Evolutionary conservation across 1,140 invertebrate species (phyloP), one percentile per base, ranked within the genome.

Genomic region (Papilio aristodemus): DNA sequence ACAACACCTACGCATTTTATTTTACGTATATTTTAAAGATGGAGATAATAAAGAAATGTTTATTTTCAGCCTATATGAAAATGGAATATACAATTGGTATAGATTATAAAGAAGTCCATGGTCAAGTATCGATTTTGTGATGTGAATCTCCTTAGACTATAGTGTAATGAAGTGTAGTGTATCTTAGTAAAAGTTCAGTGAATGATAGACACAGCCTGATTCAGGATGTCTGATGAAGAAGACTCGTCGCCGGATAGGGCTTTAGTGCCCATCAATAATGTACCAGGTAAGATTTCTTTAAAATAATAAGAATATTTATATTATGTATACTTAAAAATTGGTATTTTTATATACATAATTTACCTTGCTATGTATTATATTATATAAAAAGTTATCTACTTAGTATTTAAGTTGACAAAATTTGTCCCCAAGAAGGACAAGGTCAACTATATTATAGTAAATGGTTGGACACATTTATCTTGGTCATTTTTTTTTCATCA

Each of bases 221-320:
- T 43, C 71, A 79, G 67, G 43, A 91, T 91, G 89, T 89, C 89
- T 43, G 89, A 91, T 46, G 89, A 91, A 39, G 89, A 91, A 43
- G 89, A 91, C 37, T 89, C 89, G 9, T 89, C 87, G 5, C 84
- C 88, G 6, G 88, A 90, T 54, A 71, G 82, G 84, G 88, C 81
- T 4, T 73, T 90, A 66, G 83, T 76, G 36, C 86, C 88, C 25
- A 84, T 73, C 11, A 90, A 86, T 32, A 90, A 85, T 84, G 79
- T 88, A 64, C 86, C 88, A 76, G 85, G 88, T 90, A 77, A 78
- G 68, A 72, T 69, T 60, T 69, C 38, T 32, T 6, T 3, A 32
- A 32, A 32, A 3, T 32, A 32, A 32, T 32, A 32, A 6, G n/a
- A n/a, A n/a, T n/a, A n/a, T n/a, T n/a, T n/a, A n/a, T n/a, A n/a